phyloP scores from a whole-genome alignment of 2,797 vertebrate genomes.

The Poliocrania exsul region DNA sequence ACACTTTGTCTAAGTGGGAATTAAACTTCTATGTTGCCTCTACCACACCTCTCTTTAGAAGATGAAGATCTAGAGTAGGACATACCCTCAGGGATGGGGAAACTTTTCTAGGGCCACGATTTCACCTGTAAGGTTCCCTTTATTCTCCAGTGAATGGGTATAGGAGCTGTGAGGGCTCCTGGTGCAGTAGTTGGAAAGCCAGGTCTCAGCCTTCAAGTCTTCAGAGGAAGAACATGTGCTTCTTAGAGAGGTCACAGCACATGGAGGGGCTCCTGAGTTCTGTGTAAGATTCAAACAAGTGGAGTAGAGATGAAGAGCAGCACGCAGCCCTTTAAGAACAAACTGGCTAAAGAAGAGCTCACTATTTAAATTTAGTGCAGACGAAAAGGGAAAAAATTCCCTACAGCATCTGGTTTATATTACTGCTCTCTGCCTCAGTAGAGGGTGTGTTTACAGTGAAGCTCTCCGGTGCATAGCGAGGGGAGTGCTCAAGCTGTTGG shows the following conservation, averaged over 20 bases:
- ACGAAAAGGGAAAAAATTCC: conserved; percentile 62
- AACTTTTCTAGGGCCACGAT: background rate
- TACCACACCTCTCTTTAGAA: background rate
- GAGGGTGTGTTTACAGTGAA: conserved; percentile 70
- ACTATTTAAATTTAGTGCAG: conserved; percentile 75
- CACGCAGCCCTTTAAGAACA: conserved; percentile 70
- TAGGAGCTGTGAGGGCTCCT: background rate
- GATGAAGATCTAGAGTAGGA: background rate
- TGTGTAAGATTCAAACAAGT: conserved; percentile 4
- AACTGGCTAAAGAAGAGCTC: conserved; percentile 65
- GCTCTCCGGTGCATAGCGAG: background rate
- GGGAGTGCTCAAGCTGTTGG: background rate
- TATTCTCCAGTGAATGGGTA: background rate
- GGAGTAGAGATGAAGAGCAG: background rate
- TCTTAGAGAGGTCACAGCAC: fast-evolving
- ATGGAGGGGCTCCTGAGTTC: background rate
- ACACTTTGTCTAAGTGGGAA: background rate
- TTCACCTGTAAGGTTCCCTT: background rate
- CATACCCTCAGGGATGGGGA: background rate
- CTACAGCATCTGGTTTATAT: conserved; percentile 76
- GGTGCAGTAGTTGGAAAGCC: background rate
- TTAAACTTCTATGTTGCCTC: background rate
- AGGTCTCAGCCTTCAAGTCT: background rate
- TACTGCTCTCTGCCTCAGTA: conserved; percentile 66
- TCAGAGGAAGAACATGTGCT: background rate